Evolutionary conservation across 2,888 invertebrate species (phyloP).

Genomic region (Orthonevra nobilis): DNA sequence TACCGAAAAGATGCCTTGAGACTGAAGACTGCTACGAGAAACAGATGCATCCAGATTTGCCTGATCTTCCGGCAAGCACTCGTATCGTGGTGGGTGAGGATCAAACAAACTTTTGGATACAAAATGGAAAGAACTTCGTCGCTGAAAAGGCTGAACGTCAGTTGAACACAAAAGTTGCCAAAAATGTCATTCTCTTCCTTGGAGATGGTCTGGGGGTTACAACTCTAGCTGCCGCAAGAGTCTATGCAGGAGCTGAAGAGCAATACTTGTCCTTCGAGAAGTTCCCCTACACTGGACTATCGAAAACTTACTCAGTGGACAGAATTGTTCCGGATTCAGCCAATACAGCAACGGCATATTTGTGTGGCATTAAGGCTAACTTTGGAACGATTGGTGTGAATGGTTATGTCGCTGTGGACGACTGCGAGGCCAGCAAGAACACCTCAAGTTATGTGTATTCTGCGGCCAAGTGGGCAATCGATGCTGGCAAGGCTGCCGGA

Average conservation of each 20-base stretch:
- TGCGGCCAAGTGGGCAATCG: constrained; percentile 87
- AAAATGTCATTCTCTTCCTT: constrained; percentile 91
- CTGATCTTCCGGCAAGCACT: neutral
- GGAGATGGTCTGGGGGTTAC: constrained; percentile 95
- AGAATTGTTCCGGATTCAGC: constrained; percentile 91
- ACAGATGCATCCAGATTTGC: constrained; percentile 76
- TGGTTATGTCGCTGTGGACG: constrained; percentile 83
- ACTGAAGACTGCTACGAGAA: constrained; percentile 75
- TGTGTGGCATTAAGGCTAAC: constrained; percentile 89
- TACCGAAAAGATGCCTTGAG: constrained; percentile 73
- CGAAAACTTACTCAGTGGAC: constrained; percentile 88
- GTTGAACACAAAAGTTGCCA: constrained; percentile 81
- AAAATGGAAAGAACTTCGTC: constrained; percentile 74
- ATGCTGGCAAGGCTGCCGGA: constrained; percentile 84
- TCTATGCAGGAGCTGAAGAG: constrained; percentile 89
- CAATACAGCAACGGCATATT: constrained; percentile 89
- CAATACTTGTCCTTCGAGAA: constrained; percentile 86
- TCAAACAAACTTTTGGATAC: constrained; percentile 75
- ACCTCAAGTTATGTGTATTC: constrained; percentile 84
- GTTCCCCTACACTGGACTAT: constrained; percentile 87
- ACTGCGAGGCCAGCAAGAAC: constrained; percentile 84
- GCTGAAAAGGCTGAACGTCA: constrained; percentile 74
- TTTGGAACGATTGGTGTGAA: constrained; percentile 88
- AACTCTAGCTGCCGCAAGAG: constrained; percentile 89
- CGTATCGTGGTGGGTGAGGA: constrained; percentile 72